Conservation (phyloP, 2,797 vertebrate genomes). For the Alcedo quadribrachys region DNA sequence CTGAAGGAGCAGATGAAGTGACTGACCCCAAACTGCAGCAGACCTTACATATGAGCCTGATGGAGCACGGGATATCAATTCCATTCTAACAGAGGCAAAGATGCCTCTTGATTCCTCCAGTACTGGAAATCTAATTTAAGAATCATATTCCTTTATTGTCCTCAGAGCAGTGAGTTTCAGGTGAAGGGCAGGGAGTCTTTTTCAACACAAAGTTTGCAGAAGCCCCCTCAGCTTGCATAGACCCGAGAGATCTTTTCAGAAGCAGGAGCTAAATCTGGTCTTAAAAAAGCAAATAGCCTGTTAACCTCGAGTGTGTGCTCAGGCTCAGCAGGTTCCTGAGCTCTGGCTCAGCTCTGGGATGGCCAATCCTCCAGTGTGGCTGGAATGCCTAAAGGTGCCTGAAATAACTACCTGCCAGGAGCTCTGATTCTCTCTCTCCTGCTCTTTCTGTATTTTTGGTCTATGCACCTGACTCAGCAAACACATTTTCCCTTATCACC, state of each 20-base stretch:
- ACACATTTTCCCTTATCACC: background rate
- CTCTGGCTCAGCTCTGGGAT: background rate
- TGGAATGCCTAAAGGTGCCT: background rate
- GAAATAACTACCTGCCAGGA: background rate
- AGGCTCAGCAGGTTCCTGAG: background rate
- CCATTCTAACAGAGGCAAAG: background rate
- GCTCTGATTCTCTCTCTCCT: background rate
- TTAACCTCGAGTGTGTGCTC: background rate
- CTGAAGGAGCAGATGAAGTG: background rate
- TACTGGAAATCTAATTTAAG: background rate
- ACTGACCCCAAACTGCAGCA: background rate
- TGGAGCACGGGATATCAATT: rapidly evolving
- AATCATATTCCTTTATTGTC: background rate
- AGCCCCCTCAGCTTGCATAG: background rate
- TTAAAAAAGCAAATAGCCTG: background rate
- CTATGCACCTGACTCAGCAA: background rate
- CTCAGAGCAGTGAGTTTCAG: background rate
- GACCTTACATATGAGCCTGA: background rate
- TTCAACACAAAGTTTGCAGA: background rate
- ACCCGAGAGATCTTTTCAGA: background rate
- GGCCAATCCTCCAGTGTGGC: background rate
- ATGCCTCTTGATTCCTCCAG: background rate
- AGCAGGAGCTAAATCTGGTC: background rate
- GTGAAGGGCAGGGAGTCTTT: background rate
- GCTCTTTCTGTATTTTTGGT: background rate